Evolutionary conservation across 2,888 invertebrate species (phyloP), one percentile per base, ranked within the genome.

Genomic region (Aporophyla lueneburgensis): DNA sequence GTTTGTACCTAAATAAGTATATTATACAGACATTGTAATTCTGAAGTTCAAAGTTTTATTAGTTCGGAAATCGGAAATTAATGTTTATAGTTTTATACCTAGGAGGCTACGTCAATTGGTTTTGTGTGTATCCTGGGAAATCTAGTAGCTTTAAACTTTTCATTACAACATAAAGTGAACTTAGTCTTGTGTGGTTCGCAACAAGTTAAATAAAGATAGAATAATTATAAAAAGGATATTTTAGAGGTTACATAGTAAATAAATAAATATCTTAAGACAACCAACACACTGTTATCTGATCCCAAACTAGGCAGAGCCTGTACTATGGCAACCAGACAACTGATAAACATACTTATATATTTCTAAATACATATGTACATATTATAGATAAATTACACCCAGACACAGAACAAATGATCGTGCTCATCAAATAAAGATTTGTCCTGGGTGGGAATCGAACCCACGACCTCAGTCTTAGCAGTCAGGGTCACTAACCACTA

Each of bases 81-180:
- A 27, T 27, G 21, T 66, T 27, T 58, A n/a, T 58, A 33, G 21
- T 58, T 27, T 63, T 59, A 21, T 24, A 49, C 53, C 7, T 27
- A 49, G 10, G 24, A 49, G 54, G 49, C 21, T 24, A 24, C 9
- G 27, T 58, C 16, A 4, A 78, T 76, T 63, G 56, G 24, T 76
- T 76, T 10, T 46, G 16, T 12, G 21, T 51, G 51, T 56, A 24
- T 33, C 80, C 21, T 43, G 80, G 79, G 84, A 84, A 71, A 80
- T 80, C 84, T 69, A 58, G n/a, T 7, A 78, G 33, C 53, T 79
- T 21, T 68, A 78, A 78, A 84, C 19, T 78, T 79, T 82, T 76
- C 77, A 76, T 63, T 76, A 51, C 56, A 53, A 27, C 19, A 78
- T 78, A 69, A 84, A 69, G 53, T 9, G 12, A 69, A 40, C 33